Conservation (phyloP, 23 tunicate species). For the Ciona savignyi region DNA sequence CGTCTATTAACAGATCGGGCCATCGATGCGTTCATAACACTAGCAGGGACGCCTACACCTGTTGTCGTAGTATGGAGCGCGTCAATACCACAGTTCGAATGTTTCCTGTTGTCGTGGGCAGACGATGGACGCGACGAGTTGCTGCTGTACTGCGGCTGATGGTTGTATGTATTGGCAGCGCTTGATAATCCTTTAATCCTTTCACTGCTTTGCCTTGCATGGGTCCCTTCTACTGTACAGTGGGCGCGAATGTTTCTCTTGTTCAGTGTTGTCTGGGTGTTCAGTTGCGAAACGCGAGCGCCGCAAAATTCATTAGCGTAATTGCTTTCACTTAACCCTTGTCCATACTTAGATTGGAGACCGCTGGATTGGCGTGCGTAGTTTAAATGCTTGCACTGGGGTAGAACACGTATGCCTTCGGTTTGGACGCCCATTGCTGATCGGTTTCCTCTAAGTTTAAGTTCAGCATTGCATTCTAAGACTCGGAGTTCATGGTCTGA, state of each 20-base stretch:
- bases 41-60: not conserved
- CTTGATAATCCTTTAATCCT: not conserved
- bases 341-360: not conserved
- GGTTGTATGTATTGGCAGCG: not conserved
- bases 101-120: slow-evolving; percentile 1
- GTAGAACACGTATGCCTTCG: not conserved
- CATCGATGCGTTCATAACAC: not conserved
- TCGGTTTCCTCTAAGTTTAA: not conserved
- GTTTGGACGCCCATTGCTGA: not conserved
- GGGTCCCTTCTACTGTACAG: not conserved
- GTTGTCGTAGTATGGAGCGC: not conserved
- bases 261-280: not conserved
- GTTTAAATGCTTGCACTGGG: not conserved
- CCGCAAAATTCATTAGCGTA: not conserved
- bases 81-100: not conserved
- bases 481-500: not conserved
- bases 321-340: not conserved
- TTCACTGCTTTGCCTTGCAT: not conserved
- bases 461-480: not conserved
- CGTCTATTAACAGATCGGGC: not conserved
- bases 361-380: not conserved
- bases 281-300: not conserved
- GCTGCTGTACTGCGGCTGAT: not conserved
- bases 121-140: not conserved
- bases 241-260: not conserved